Evolutionary conservation across 2,113 vertebrate genomes (phyloP), one percentile per base, ranked within the genome.

Genomic region (Puffinus mauretanicus): DNA sequence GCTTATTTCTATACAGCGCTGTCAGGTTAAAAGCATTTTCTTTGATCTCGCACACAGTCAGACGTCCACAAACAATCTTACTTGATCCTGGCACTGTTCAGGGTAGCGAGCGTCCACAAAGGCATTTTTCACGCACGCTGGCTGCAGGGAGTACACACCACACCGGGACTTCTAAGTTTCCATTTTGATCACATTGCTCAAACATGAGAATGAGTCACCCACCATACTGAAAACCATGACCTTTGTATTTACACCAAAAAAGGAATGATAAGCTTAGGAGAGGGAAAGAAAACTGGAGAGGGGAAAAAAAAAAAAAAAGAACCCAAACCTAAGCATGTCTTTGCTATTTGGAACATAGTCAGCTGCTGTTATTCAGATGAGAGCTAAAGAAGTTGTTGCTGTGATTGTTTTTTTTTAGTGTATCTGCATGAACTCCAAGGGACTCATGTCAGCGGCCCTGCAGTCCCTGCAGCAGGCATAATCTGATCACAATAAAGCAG

Each of bases 131-230:
- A 5, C 2, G 8, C 40, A 4, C 0, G 1, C 66, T 1, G 30
- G 46, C 3, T 10, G 71, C 49, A 13, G 5, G 55, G 94, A 85
- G 55, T 29, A 38, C 64, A 26, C 29, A 22, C 77, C 65, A 8
- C 73, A 15, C 20, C 0, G 47, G 69, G 77, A 62, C 54, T 83
- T 83, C 64, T 38, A 3, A 82, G 81, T 94, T 95, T 93, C 91
- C 84, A 32, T 87, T 78, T 91, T 29, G 81, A 93, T 96, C 94
- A 94, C 86, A 10, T 64, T 93, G 89, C 77, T 88, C 72, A 71
- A 88, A 92, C 72, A 60, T 75, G 95, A 93, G 86, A 79, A 42
- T 96, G 92, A 96, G 61, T 97, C 95, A 96, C 25, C 26, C 52
- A 32, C 83, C 7, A 1, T 64, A 22, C 88, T 40, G 44, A 91